Conservation (phyloP, 1,140 invertebrate species). For the Papilio dardanus region DNA sequence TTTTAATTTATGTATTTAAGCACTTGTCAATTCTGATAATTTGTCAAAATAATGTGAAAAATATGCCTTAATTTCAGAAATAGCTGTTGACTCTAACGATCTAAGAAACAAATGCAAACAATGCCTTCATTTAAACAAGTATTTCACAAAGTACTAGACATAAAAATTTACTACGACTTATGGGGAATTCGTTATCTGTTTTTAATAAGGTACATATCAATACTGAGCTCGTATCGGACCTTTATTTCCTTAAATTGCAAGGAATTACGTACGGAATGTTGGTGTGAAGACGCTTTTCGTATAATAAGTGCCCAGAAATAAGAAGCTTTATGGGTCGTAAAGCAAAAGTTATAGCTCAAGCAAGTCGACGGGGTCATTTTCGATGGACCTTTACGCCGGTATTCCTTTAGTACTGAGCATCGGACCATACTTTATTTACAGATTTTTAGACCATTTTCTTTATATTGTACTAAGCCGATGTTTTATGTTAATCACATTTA, state of each 20-base stretch:
- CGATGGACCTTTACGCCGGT: slow-evolving; percentile 31
- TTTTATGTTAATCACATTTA: background rate
- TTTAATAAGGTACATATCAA: slow-evolving; percentile 21
- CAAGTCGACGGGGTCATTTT: slow-evolving; percentile 36
- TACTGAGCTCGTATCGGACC: slow-evolving; percentile 21
- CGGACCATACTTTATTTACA: slow-evolving; percentile 26
- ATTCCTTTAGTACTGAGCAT: slow-evolving; percentile 27
- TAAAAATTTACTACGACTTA: background rate
- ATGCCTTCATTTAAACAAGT: no score
- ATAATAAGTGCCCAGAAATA: slow-evolving; percentile 39
- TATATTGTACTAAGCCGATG: background rate
- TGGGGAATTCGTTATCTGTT: background rate
- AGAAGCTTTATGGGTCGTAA: slow-evolving; percentile 39
- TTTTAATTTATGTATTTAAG: background rate
- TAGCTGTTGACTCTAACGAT: background rate
- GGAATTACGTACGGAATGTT: slow-evolving; percentile 34
- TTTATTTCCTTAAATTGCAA: slow-evolving; percentile 38
- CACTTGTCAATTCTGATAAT: no score
- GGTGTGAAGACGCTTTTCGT: slow-evolving; percentile 37
- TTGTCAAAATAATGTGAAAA: no score
- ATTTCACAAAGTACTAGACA: no score
- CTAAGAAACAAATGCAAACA: background rate
- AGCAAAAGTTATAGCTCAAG: slow-evolving; percentile 37
- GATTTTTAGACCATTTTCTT: slow-evolving; percentile 8
- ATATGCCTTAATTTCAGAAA: no score